These are phyloP conservation scores for Amiota minor DNA, from an alignment of 2,888 invertebrate species.

Conservation along the genomic window DNA sequence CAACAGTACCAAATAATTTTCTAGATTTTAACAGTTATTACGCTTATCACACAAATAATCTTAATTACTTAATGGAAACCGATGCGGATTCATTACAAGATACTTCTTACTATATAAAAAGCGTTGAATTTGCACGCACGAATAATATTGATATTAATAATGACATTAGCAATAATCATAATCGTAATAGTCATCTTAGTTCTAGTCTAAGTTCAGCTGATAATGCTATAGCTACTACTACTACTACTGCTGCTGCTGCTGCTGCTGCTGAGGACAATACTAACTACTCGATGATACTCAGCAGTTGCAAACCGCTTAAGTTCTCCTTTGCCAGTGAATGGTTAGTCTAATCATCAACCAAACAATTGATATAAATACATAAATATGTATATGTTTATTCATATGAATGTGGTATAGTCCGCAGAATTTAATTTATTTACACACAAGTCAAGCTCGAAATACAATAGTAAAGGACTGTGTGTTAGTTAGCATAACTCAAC, in stretches of 20 bases:
- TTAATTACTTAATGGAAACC: constrained; percentile 51
- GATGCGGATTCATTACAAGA: constrained; percentile 33
- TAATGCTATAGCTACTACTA: constrained; percentile 48
- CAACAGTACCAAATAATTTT: constrained; percentile 45
- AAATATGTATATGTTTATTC: no score
- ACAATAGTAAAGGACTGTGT: no score
- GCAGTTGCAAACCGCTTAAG: constrained; percentile 71
- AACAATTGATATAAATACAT: neutral
- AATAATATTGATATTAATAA: constrained; percentile 52
- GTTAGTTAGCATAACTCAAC: no score
- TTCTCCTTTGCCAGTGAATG: constrained; percentile 73
- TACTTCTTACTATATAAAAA: neutral
- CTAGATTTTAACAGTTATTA: constrained; percentile 60
- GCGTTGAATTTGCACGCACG: constrained; percentile 25
- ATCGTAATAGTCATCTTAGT: constrained; percentile 38
- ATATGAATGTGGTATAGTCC: no score
- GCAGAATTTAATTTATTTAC: no score
- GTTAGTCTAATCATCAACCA: constrained; percentile 66
- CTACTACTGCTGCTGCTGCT: constrained; percentile 47
- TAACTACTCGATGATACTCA: constrained; percentile 70
- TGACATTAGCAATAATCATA: constrained; percentile 37
- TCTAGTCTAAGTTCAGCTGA: constrained; percentile 55
- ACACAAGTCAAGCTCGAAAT: no score
- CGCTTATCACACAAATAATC: constrained; percentile 64
- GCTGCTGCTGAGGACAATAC: constrained; percentile 69